These are phyloP conservation scores for Maylandia zebra DNA, from an alignment of 2,113 vertebrate genomes.

Conservation along the genomic window DNA sequence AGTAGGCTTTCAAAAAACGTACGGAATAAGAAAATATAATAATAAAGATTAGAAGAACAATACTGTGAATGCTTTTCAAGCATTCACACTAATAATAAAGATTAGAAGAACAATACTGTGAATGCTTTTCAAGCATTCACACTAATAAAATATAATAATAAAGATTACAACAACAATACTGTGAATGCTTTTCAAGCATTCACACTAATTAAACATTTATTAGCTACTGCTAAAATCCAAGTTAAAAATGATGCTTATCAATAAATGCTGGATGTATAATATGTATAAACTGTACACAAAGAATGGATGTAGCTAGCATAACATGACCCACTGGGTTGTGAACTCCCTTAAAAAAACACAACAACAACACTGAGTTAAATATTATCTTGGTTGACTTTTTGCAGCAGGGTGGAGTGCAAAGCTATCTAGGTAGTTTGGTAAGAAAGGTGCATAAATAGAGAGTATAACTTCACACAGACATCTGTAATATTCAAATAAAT, in stretches of 20 bases:
- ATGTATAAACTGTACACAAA: not conserved
- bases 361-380: not conserved
- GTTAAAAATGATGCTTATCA: not conserved
- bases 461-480: not conserved
- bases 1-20: no score
- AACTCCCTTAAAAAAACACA: not conserved
- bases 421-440: accelerated
- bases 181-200: no score
- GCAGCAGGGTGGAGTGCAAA: not conserved
- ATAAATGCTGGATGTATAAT: not conserved
- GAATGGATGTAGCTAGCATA: not conserved
- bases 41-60: no score
- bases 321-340: accelerated
- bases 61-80: no score
- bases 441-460: not conserved
- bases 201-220: not conserved
- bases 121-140: no score
- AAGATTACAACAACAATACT: no score
- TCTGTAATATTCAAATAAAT: not conserved
- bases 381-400: not conserved
- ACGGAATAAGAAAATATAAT: no score
- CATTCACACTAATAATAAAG: no score
- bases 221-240: accelerated
- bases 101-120: no score
- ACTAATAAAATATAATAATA: no score